Conservation (phyloP, 2,888 invertebrate genomes). For the Megastigmus dorsalis region DNA sequence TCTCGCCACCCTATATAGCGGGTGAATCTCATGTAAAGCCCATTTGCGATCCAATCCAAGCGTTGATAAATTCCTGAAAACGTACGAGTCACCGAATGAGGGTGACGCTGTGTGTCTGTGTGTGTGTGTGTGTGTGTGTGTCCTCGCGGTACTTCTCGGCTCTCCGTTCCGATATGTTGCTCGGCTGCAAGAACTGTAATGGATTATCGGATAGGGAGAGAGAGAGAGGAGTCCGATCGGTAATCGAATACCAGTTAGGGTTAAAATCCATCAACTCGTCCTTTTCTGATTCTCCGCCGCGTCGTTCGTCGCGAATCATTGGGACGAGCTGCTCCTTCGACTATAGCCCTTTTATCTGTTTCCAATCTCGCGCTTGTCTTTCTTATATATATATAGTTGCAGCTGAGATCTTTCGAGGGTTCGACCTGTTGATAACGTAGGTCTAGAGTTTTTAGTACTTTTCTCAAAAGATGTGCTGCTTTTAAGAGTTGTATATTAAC, state of each 20-base stretch:
- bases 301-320: background rate
- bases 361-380: background rate
- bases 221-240: conserved; percentile 53
- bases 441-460: too few species aligned
- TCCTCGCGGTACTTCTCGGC: background rate
- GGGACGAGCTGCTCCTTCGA: background rate
- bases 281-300: conserved; percentile 54
- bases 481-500: too few species aligned
- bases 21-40: conserved; percentile 47
- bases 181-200: conserved; percentile 70
- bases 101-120: conserved; percentile 52
- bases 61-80: conserved; percentile 68
- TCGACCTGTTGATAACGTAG: too few species aligned
- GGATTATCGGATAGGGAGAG: conserved; percentile 64
- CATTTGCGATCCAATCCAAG: conserved; percentile 64
- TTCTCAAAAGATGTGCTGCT: too few species aligned
- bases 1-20: background rate
- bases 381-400: too few species aligned
- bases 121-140: too few species aligned
- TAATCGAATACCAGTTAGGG: conserved; percentile 68
- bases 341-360: too few species aligned
- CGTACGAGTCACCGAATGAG: conserved; percentile 62
- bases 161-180: conserved; percentile 3
- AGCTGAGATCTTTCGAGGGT: too few species aligned
- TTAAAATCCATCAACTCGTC: conserved; percentile 70